Evolutionary conservation across 2,113 vertebrate species (phyloP).

Genomic region (Podarcis cretensis): DNA sequence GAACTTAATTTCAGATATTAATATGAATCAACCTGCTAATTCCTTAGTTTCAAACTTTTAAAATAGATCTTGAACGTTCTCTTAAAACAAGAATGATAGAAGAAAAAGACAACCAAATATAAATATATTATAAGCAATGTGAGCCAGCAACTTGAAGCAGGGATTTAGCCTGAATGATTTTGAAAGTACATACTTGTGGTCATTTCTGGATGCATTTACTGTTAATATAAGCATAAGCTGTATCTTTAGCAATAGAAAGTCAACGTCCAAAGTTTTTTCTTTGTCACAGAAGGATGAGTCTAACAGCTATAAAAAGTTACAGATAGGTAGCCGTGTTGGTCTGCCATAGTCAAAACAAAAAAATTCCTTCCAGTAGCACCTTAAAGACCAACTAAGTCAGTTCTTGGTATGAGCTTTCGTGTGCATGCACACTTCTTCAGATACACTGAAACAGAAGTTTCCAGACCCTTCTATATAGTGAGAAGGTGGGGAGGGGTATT

Average conservation of each 20-base stretch:
- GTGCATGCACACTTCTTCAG: too few species aligned
- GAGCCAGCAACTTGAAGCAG: not conserved
- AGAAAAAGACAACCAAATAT: not conserved
- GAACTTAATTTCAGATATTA: not conserved
- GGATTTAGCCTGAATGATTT: not conserved
- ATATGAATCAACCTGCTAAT: not conserved
- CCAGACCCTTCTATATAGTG: too few species aligned
- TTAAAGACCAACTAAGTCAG: too few species aligned
- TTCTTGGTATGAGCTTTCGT: too few species aligned
- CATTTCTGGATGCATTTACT: not conserved
- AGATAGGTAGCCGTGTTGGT: too few species aligned
- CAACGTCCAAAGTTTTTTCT: not conserved
- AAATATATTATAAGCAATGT: not conserved
- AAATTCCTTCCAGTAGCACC: too few species aligned
- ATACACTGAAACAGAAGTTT: too few species aligned
- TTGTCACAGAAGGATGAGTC: not conserved
- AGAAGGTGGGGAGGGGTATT: too few species aligned
- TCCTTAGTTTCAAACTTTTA: not conserved
- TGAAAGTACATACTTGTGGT: not conserved
- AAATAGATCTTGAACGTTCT: not conserved
- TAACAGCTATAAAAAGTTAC: too few species aligned
- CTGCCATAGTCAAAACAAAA: too few species aligned
- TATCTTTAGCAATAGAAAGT: not conserved
- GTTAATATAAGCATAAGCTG: constrained; percentile 3
- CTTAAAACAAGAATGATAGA: not conserved